A percentile compares a stretch with the other conserved stretches of the same genome.
Conservation (phyloP, 1,140 invertebrate species). For the Chrysomallon squamiferum region DNA sequence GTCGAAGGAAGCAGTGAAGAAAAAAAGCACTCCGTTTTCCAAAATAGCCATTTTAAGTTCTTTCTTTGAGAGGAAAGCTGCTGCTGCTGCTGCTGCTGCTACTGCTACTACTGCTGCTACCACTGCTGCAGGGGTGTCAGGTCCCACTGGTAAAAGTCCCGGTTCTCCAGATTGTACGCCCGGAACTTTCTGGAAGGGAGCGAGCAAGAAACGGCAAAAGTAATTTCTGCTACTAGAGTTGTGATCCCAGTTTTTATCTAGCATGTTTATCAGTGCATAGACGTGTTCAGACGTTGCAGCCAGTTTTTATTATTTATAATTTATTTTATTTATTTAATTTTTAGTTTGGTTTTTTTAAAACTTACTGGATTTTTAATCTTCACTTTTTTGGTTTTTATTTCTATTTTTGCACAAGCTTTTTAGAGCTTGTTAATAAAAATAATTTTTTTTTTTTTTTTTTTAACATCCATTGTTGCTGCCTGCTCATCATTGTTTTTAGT, state of each 20-base stretch:
- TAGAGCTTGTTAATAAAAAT: no score
- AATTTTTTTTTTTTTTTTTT: no score
- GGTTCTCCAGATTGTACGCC: not conserved
- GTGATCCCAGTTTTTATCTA: not conserved
- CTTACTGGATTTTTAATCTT: not conserved
- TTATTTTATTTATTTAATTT: not conserved
- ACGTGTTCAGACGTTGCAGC: not conserved
- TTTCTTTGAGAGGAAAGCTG: conserved; percentile 56
- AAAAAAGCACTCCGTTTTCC: conserved; percentile 27
- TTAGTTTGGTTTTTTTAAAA: not conserved
- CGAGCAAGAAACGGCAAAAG: conserved; percentile 5
- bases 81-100: conserved; percentile 34
- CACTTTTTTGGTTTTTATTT: no score
- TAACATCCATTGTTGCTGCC: no score
- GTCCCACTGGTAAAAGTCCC: conserved; percentile 8
- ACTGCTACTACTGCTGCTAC: no score
- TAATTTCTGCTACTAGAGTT: not conserved
- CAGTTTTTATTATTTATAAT: not conserved
- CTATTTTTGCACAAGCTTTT: no score
- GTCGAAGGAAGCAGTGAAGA: not conserved
- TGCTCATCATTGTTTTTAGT: no score
- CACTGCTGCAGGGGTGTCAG: conserved; percentile 10
- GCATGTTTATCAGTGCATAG: not conserved
- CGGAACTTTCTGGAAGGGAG: conserved; percentile 7
- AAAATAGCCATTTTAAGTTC: conserved; percentile 57